Percentiles rank a stretch among this genome's conserved stretches.
phyloP scores from a whole-genome alignment of 2,113 vertebrate genomes.

The Hydrochoerus hydrochaeris region DNA sequence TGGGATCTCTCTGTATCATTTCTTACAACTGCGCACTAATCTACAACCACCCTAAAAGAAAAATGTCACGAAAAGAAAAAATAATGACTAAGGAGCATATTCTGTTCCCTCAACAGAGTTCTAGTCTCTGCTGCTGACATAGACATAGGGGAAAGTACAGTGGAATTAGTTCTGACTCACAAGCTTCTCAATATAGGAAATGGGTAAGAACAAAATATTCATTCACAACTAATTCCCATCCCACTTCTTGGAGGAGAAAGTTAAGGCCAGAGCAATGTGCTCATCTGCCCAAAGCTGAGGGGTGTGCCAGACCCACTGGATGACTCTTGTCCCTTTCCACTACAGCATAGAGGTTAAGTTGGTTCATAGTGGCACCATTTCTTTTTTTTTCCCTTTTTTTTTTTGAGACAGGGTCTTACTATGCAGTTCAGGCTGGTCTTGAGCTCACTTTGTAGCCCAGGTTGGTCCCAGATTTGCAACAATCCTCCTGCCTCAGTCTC shows the following conservation, averaged over 20 bases:
- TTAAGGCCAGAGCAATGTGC: not conserved
- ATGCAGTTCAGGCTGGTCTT: too few relatives aligned
- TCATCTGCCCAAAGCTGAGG: not conserved
- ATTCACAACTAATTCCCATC: not conserved
- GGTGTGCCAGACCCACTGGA: too few relatives aligned
- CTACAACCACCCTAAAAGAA: not conserved
- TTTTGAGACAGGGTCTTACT: too few relatives aligned
- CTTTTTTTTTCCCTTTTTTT: too few relatives aligned
- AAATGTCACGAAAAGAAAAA: not conserved
- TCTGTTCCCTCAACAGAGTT: constrained; percentile 2
- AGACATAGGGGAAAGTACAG: not conserved
- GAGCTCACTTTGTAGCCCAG: too few relatives aligned
- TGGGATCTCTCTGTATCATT: not conserved
- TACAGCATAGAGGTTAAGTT: not conserved
- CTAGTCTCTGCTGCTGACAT: not conserved
- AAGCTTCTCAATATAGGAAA: not conserved
- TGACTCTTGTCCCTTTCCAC: not conserved
- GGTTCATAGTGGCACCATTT: not conserved
- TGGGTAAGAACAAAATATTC: not conserved
- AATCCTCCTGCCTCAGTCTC: too few relatives aligned
- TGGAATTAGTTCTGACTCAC: not conserved
- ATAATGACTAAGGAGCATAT: not conserved
- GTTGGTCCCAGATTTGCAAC: too few relatives aligned
- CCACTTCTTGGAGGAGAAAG: not conserved
- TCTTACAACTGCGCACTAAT: not conserved